These are phyloP conservation scores for Cylloceria caligata DNA, from an alignment of 2,888 invertebrate species.

Conservation along the genomic window DNA sequence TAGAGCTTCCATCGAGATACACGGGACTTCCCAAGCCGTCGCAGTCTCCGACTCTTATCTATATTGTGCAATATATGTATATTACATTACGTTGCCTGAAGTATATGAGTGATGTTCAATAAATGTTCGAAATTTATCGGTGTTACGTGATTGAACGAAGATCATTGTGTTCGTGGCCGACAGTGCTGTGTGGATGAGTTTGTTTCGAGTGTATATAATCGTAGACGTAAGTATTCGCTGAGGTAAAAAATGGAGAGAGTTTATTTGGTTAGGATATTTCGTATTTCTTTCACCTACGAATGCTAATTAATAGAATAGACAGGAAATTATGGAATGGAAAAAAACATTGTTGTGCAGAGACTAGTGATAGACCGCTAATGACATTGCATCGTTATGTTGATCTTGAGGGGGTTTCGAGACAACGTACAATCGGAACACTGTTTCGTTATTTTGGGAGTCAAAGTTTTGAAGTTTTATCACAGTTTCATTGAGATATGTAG, in stretches of 20 bases:
- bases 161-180: conserved; percentile 26
- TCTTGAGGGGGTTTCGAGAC: not conserved
- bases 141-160: conserved; percentile 16
- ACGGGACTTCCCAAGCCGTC: conserved; percentile 21
- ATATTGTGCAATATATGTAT: conserved; percentile 20
- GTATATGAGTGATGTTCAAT: not conserved
- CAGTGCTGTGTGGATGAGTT: conserved; percentile 16
- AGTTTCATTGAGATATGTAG: not conserved
- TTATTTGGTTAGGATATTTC: not conserved
- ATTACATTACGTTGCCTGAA: not conserved
- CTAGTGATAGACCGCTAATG: not conserved
- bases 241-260: not conserved
- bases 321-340: not conserved
- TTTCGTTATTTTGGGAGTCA: not conserved
- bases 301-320: not conserved
- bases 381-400: not conserved
- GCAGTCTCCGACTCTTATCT: conserved; percentile 27
- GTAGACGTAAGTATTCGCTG: not conserved
- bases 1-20: conserved; percentile 16
- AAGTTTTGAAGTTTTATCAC: not conserved
- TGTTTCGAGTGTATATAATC: not conserved
- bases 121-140: conserved; percentile 22
- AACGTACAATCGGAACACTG: not conserved
- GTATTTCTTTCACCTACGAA: not conserved
- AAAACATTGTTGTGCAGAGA: conserved; percentile 10